Evolutionary conservation across 2,113 vertebrate genomes (phyloP), one percentile per base, ranked within the genome.

Genomic region (Embiotoca jacksoni): DNA sequence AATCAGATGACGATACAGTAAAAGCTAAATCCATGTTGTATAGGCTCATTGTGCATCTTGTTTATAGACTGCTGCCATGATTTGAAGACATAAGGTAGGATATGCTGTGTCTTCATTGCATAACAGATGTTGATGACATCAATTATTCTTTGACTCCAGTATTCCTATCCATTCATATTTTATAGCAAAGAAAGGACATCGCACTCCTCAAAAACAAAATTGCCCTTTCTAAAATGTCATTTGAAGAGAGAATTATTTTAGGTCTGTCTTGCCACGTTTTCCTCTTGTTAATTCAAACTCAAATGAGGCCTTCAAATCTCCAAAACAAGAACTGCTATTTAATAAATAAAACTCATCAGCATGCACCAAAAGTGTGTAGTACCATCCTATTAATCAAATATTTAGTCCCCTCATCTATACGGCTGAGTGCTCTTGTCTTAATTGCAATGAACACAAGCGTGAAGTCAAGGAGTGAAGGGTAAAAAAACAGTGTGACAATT

Each of bases 401-500:
- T 93, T 91, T 94, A 93, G 93, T 90, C 92, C 91, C 55, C 65
- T 84, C 74, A 75, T 84, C 86, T 93, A 92, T 89, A 91, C 87
- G 90, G 83, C 85, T 23, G 89, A 95, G 83, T 87, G 92, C 85
- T 76, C 91, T 90, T 83, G 80, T 93, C 93, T 93, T 95, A 95
- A 96, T 94, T 95, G 94, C 87, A 86, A 91, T 93, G 95, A 96
- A 95, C 89, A 94, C 91, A 94, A 88, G 83, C 83, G 86, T 84
- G 92, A 92, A 94, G 91, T 66, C 87, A 89, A 85, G 52, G 79
- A 94, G 92, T 90, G 93, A 88, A 70, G 85, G 82, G 86, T n/a
- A n/a, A n/a, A n/a, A 78, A 89, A 69, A 50, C 14, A 72, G 52
- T 90, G 81, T 94, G 94, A 92, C 91, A 93, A 87, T 96, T 94